Evolutionary conservation across 2,797 vertebrate genomes (phyloP), one percentile per base, ranked within the genome.

Genomic region (Pangasius djambal): DNA sequence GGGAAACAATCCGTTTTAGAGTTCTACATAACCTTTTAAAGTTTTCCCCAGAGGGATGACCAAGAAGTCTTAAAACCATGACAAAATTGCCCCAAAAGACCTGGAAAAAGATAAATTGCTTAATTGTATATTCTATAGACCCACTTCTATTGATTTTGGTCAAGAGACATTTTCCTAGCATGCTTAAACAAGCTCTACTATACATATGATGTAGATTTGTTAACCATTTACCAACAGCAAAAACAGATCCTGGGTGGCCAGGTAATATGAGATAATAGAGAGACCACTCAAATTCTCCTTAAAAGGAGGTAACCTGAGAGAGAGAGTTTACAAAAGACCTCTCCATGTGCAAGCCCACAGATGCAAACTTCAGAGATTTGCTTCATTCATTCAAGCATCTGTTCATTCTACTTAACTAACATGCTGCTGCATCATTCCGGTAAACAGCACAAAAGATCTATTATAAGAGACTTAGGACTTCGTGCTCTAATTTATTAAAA

Each of bases 281-380:
- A 92, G 92, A 89, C 90, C 91, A 93, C 92, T 78, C 89, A 88
- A 77, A 65, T 74, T 34, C 70, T 83, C 88, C 87, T 91, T 89
- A 88, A 67, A 48, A 89, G 3, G 78, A 86, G 88, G 94, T 92
- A 94, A 93, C 93, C 78, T 72, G 91, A 94, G 93, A 93, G 78
- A 86, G 1, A 74, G 52, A n/a, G 59, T 83, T 89, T 89, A 92
- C 92, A 79, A 28, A 87, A 86, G 59, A 72, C 59, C 65, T 63
- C 22, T 31, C 18, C 92, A 94, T 94, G 93, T 94, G 93, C 88
- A 92, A 83, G 86, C 91, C 90, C 93, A 92, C 93, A 94, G 93
- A 93, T 95, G 93, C 91, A 22, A 63, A 55, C 4, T 67, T 77
- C 6, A 67, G 90, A 84, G 61, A 83, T 89, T 93, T 93, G 92